Evolutionary conservation across 2,113 vertebrate genomes (phyloP).

Genomic region (Crocuta crocuta): DNA sequence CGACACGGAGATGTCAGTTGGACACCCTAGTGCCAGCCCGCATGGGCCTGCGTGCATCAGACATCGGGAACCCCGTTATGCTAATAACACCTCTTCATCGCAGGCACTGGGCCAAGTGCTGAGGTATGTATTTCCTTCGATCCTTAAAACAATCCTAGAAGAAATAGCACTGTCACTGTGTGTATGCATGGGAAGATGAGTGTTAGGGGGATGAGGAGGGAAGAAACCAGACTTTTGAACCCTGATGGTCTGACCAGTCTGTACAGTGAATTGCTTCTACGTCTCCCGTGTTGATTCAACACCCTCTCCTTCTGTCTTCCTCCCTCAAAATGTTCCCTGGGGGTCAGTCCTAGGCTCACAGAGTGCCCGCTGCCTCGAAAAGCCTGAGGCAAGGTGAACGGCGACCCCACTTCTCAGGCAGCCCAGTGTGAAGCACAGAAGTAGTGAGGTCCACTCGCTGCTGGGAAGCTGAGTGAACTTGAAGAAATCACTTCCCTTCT

Average conservation of each 20-base stretch:
- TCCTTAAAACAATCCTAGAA: background rate
- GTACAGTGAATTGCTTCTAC: fast-evolving
- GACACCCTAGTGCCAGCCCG: fast-evolving
- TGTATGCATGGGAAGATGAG: background rate
- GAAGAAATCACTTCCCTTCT: background rate
- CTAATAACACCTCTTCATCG: no score
- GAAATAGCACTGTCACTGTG: background rate
- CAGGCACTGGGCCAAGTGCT: background rate
- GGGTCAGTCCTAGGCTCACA: background rate
- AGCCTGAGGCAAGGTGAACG: no score
- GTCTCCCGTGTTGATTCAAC: background rate
- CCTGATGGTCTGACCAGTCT: background rate
- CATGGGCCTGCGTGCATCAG: fast-evolving
- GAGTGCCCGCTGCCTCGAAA: background rate
- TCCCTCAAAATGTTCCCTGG: background rate
- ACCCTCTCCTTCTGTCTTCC: background rate
- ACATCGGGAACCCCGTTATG: background rate
- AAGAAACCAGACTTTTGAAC: background rate
- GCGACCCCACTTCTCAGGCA: background rate
- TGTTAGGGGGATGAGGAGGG: background rate
- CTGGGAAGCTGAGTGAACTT: background rate
- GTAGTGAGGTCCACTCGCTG: background rate
- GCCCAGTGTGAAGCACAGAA: background rate
- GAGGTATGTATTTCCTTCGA: background rate
- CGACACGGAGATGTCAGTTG: fast-evolving